These are phyloP conservation scores for Xerus rutilus DNA, from an alignment of 2,797 vertebrate genomes.

Conservation along the genomic window DNA sequence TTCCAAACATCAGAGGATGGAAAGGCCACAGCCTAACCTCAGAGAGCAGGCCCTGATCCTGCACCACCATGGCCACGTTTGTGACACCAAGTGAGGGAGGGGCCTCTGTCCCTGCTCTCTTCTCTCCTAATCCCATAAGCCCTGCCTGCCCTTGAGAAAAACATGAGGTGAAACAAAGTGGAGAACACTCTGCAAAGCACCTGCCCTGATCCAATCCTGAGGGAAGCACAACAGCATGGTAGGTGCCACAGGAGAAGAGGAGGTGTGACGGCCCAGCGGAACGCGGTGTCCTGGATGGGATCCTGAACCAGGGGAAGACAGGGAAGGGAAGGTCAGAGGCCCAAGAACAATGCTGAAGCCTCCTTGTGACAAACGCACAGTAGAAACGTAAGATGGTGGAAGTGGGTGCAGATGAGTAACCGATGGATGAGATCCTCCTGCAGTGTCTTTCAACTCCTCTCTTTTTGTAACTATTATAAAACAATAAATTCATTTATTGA, in stretches of 20 bases:
- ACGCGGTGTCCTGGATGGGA: too few species aligned
- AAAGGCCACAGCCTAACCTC: background rate
- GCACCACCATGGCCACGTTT: too few species aligned
- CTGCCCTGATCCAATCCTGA: background rate
- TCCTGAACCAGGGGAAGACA: background rate
- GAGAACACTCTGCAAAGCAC: background rate
- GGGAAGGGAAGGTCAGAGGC: background rate
- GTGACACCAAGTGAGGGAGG: background rate
- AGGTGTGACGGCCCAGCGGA: background rate
- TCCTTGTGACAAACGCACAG: background rate
- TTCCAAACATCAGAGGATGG: background rate
- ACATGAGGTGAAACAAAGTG: background rate
- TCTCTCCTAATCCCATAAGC: background rate
- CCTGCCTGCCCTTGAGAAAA: background rate
- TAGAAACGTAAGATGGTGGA: background rate
- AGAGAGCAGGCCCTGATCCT: background rate
- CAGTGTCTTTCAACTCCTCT: background rate
- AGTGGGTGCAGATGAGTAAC: background rate
- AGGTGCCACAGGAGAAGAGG: background rate
- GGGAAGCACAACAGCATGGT: background rate
- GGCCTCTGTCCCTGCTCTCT: background rate
- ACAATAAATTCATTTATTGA: background rate
- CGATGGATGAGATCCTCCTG: background rate
- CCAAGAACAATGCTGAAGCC: background rate
- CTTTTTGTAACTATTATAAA: background rate